These are phyloP conservation scores for Harpalus rubripes DNA, from an alignment of 2,888 invertebrate genomes.

Conservation along the genomic window DNA sequence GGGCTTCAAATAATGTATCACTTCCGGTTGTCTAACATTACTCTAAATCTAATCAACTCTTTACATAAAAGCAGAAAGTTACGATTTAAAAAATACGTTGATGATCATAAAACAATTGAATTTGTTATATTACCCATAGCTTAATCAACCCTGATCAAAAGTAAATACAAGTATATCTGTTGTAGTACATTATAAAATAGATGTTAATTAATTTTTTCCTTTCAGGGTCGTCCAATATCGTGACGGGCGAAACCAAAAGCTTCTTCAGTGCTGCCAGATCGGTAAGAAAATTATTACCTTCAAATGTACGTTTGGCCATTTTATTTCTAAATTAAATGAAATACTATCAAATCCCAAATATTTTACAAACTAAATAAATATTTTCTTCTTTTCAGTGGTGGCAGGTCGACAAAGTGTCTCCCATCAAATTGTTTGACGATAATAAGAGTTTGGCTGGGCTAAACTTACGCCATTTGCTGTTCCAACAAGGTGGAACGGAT, in stretches of 20 bases:
- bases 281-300: constrained; percentile 80
- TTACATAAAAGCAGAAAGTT: too few relatives aligned
- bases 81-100: too few relatives aligned
- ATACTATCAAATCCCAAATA: too few relatives aligned
- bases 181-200: not conserved
- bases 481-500: constrained; percentile 86
- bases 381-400: constrained; percentile 84
- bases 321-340: not conserved
- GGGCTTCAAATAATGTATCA: too few relatives aligned
- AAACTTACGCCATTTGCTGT: constrained; percentile 90
- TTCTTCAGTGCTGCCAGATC: constrained; percentile 94
- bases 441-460: constrained; percentile 91
- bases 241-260: constrained; percentile 94
- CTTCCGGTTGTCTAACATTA: too few relatives aligned
- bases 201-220: constrained; percentile 70
- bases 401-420: constrained; percentile 95
- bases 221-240: constrained; percentile 88
- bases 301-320: constrained; percentile 47
- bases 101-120: too few relatives aligned
- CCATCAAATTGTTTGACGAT: constrained; percentile 92
- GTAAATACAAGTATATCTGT: too few relatives aligned
- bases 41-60: too few relatives aligned
- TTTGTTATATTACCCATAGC: too few relatives aligned
- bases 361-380: not conserved
- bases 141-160: too few relatives aligned